phyloP scores from a whole-genome alignment of 2,888 invertebrate species.

The Caenorhabditis imperialis region DNA sequence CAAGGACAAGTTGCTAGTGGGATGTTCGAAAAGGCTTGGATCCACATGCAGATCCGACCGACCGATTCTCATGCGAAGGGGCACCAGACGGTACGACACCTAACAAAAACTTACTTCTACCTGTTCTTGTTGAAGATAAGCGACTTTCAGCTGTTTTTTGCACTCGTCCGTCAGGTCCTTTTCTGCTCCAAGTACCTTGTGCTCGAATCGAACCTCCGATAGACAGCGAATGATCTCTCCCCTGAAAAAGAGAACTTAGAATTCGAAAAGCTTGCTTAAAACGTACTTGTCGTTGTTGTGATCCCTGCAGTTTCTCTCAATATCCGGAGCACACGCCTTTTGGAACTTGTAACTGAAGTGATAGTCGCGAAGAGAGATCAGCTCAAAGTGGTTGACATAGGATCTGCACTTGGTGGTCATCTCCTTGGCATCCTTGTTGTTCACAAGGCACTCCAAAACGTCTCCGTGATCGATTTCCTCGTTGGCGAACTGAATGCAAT shows the following conservation, averaged over 20 bases:
- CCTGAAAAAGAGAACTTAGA: conserved; percentile 50
- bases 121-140: conserved; percentile 86
- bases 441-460: conserved; percentile 92
- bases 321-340: conserved; percentile 86
- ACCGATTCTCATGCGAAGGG: conserved; percentile 18
- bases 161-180: conserved; percentile 90
- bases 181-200: conserved; percentile 80
- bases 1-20: conserved; percentile 29
- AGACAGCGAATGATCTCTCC: conserved; percentile 86
- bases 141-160: conserved; percentile 90
- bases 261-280: not conserved
- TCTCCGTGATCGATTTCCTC: conserved; percentile 85
- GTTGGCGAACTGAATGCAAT: conserved; percentile 82
- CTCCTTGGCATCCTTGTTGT: conserved; percentile 84
- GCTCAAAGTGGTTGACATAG: conserved; percentile 96
- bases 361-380: conserved; percentile 92
- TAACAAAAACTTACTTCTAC: conserved; percentile 67
- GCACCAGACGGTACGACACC: conserved; percentile 35
- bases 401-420: conserved; percentile 81
- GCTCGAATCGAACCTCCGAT: conserved; percentile 90
- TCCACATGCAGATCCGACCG: not conserved
- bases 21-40: conserved; percentile 3
- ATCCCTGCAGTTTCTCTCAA: conserved; percentile 82
- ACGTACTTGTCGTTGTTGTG: conserved; percentile 75
- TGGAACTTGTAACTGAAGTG: conserved; percentile 89